Evolutionary conservation across 2,113 vertebrate genomes (phyloP).

Genomic region (Athene noctua): DNA sequence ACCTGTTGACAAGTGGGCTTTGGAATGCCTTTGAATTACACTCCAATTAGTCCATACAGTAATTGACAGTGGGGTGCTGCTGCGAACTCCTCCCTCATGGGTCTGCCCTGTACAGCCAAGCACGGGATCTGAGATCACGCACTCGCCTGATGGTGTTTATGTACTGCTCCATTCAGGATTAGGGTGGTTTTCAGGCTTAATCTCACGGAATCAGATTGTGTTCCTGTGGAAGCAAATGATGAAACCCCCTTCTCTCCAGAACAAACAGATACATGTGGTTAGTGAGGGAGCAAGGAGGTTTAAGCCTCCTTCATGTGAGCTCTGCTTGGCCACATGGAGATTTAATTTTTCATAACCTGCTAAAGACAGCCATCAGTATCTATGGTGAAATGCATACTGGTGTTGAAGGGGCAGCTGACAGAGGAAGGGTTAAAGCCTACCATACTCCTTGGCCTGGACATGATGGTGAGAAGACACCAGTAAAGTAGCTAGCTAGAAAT

Average conservation of each 20-base stretch:
- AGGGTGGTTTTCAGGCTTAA: background rate
- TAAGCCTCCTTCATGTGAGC: background rate
- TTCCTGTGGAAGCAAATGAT: background rate
- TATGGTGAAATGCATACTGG: background rate
- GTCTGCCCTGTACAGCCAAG: background rate
- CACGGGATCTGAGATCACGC: background rate
- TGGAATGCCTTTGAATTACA: conserved; percentile 10
- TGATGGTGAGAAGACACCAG: background rate
- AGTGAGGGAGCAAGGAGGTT: background rate
- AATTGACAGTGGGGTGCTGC: background rate
- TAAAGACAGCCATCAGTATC: background rate
- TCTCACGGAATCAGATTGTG: background rate
- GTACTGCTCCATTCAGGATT: background rate
- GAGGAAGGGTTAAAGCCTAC: background rate
- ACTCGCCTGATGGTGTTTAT: background rate
- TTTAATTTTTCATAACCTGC: background rate
- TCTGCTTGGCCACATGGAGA: background rate
- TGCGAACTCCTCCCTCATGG: background rate
- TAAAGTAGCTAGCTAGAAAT: background rate
- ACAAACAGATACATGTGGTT: background rate
- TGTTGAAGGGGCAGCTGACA: background rate
- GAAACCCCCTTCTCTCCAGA: background rate
- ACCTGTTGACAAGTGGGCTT: conserved; percentile 19
- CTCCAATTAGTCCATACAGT: background rate
- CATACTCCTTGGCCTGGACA: background rate